A percentile compares a stretch with the other conserved stretches of the same genome.
phyloP scores from a whole-genome alignment of 2,888 invertebrate species.

The Xestoiulus laeticollis region DNA sequence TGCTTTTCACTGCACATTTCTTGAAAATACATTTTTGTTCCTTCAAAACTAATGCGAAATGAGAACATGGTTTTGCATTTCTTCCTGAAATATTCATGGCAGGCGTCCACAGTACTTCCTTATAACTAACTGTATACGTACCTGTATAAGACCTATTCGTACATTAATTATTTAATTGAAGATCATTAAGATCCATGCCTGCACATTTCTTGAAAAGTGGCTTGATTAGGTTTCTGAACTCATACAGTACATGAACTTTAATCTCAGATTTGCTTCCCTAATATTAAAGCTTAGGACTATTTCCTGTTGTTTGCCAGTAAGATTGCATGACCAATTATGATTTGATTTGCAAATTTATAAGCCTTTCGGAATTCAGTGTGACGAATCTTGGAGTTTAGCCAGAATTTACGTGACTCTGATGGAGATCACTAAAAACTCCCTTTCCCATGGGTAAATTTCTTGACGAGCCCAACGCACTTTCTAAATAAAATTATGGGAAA shows the following conservation, averaged over 20 bases:
- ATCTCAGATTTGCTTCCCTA: background rate
- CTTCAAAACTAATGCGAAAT: no score
- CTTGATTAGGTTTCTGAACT: background rate
- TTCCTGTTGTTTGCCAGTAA: background rate
- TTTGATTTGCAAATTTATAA: background rate
- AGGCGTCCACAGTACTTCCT: no score
- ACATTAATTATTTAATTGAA: no score
- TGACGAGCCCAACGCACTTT: background rate
- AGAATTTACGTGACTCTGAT: background rate
- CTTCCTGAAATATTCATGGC: no score
- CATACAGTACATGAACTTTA: background rate
- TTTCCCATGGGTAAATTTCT: no score
- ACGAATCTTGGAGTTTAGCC: background rate
- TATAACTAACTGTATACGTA: no score
- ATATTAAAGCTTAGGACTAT: background rate
- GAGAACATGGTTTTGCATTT: no score
- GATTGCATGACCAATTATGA: background rate
- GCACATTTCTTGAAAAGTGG: background rate
- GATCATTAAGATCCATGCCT: no score
- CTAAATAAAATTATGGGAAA: background rate
- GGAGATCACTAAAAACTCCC: no score
- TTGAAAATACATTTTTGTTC: no score
- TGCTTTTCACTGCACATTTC: no score
- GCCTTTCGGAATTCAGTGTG: background rate
- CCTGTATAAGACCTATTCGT: no score